Evolutionary conservation across 2,113 vertebrate genomes (phyloP).

Genomic region (Delphinus delphis): DNA sequence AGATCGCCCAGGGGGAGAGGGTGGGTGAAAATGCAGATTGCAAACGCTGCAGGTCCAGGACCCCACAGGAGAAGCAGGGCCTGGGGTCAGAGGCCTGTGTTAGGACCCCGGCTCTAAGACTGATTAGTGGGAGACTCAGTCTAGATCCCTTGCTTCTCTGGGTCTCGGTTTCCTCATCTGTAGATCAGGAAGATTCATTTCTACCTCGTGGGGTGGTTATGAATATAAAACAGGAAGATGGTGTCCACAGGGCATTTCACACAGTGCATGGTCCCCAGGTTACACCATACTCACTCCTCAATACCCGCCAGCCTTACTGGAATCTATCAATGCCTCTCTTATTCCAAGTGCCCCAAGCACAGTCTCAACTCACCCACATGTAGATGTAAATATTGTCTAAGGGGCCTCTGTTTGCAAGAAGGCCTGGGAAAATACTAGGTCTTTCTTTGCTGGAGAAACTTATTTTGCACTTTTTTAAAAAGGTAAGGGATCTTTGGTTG

Average conservation of each 20-base stretch:
- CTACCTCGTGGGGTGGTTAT: accelerated
- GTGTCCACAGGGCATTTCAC: accelerated
- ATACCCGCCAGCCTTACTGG: constrained; percentile 36
- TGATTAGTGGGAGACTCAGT: neutral
- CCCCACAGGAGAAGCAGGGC: neutral
- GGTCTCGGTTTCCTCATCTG: neutral
- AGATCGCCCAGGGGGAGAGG: accelerated
- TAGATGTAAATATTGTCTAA: constrained; percentile 75
- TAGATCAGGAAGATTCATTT: neutral
- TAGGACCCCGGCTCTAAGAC: neutral
- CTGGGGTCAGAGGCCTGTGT: neutral
- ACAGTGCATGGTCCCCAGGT: neutral
- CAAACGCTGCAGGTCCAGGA: accelerated
- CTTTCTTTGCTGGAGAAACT: constrained; percentile 67
- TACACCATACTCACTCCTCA: neutral
- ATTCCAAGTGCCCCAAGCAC: constrained; percentile 61
- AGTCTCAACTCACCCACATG: constrained; percentile 54
- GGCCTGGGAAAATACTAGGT: constrained; percentile 65
- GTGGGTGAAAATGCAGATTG: neutral
- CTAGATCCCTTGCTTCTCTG: neutral
- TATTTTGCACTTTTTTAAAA: constrained; percentile 18
- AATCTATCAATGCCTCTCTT: constrained; percentile 71
- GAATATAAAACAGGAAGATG: neutral
- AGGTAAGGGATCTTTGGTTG: constrained; percentile 25
- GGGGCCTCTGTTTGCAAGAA: constrained; percentile 68